Evolutionary conservation across 2,888 invertebrate species (phyloP).

Genomic region (Caenorhabditis becei): DNA sequence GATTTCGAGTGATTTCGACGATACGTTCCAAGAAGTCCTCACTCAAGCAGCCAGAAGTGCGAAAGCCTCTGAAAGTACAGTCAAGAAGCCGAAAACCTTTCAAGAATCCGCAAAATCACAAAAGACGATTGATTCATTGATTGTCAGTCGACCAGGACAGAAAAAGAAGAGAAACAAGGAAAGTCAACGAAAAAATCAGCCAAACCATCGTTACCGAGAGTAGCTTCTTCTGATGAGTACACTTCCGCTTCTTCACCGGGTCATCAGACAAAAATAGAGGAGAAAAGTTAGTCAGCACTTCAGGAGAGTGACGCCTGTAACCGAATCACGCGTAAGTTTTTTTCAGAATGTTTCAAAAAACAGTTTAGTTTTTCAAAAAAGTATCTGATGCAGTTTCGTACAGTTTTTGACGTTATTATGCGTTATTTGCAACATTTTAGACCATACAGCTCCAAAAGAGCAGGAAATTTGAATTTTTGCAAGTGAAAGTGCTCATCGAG

Average conservation of each 20-base stretch:
- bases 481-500: too few relatives aligned
- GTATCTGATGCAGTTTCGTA: too few relatives aligned
- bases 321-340: too few relatives aligned
- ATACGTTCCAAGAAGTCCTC: conserved; percentile 56
- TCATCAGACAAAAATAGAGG: too few relatives aligned
- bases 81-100: conserved; percentile 70
- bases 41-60: conserved; percentile 34
- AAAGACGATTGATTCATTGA: conserved; percentile 89
- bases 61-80: conserved; percentile 37
- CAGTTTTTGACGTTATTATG: too few relatives aligned
- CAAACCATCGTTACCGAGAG: conserved; percentile 21
- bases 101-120: conserved; percentile 94
- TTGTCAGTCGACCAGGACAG: conserved; percentile 74
- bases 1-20: conserved; percentile 56
- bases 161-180: conserved; percentile 68
- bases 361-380: too few relatives aligned
- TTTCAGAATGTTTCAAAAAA: too few relatives aligned
- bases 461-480: too few relatives aligned
- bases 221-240: conserved; percentile 43
- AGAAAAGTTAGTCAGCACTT: too few relatives aligned
- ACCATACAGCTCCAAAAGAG: too few relatives aligned
- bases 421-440: too few relatives aligned
- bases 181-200: conserved; percentile 83
- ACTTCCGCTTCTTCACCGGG: conserved; percentile 54
- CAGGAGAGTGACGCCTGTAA: too few relatives aligned